Conservation (phyloP, 2,888 invertebrate genomes). For the Blastobasis adustella region DNA sequence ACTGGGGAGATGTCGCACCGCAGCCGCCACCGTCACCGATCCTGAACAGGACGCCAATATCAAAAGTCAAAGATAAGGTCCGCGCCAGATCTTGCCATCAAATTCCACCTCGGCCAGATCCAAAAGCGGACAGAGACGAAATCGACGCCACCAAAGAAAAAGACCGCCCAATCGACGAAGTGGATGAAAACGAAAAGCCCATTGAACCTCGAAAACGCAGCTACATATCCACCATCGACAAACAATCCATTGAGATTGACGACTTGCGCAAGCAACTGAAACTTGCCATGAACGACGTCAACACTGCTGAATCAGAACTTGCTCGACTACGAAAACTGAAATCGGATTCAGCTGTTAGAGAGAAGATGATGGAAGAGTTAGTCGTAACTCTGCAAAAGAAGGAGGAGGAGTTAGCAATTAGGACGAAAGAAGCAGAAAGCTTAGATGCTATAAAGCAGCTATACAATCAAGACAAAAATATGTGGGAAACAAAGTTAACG, state of each 20-base stretch:
- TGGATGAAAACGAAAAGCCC: constrained; percentile 65
- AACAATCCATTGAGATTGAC: constrained; percentile 79
- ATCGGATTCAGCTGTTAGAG: constrained; percentile 80
- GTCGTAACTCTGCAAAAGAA: constrained; percentile 83
- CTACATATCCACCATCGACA: constrained; percentile 74
- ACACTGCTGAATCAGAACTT: constrained; percentile 82
- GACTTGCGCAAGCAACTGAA: constrained; percentile 82
- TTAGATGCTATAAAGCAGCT: constrained; percentile 76
- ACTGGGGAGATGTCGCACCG: constrained; percentile 81
- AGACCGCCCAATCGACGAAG: constrained; percentile 44
- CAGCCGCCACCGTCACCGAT: constrained; percentile 76
- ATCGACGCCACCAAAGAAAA: constrained; percentile 69
- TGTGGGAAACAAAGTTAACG: constrained; percentile 79
- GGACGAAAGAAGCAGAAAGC: constrained; percentile 82
- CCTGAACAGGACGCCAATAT: constrained; percentile 72
- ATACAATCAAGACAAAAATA: constrained; percentile 78
- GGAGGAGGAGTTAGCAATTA: constrained; percentile 82
- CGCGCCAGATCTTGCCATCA: constrained; percentile 75
- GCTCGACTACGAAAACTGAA: constrained; percentile 81
- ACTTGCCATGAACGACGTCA: constrained; percentile 76
- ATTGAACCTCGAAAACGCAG: constrained; percentile 68
- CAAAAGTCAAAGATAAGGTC: constrained; percentile 69
- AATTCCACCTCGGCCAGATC: constrained; percentile 65
- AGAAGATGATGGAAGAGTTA: constrained; percentile 85
- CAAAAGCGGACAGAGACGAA: constrained; percentile 70